Evolutionary conservation across 2,113 vertebrate species (phyloP), one percentile per base, ranked within the genome.

Genomic region (Cyprinodon tularosa): DNA sequence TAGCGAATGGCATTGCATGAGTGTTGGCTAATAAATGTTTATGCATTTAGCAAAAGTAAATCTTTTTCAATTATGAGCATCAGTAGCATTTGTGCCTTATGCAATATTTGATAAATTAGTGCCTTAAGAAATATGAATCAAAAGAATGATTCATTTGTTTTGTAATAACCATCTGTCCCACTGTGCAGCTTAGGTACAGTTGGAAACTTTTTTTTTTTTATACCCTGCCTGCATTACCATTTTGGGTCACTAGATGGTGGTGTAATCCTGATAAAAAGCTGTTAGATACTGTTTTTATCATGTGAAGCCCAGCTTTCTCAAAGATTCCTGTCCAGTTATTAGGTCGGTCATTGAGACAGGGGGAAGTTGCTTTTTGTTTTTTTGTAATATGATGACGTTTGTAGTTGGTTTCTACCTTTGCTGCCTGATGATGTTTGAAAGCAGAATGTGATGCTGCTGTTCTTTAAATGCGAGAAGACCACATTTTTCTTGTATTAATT

Each of bases 191-290:
- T 4, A 11, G 63, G 53, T 40, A 22, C 29, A 29, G 29, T 29
- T 29, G 29, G 29, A 29, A 29, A 29, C 29, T 29, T 29, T 60
- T 38, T 45, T 11, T 3, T 67, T 9, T 76, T 74, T 36, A 4
- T 20, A 1, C 39, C 22, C 36, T 59, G 61, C 29, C 13, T 29
- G 29, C 29, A 61, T 74, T 57, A 29, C 39, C 13, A 1, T 3
- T 66, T 17, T 59, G 12, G 20, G 65, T 82, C 90, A 92, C 88
- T 68, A 90, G 92, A 86, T 81, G 85, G 82, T 0, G 66, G 47
- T 77, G 63, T 68, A 77, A 62, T 12, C 72, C 65, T 75, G 36
- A 76, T 71, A 71, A 39, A 77, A 29, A 12, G 14, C 66, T 50
- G 1, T 40, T 47, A 42, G 47, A 73, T 42, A 45, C 59, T 4